These are phyloP conservation scores for Julus scandinavius DNA, from an alignment of 2,888 invertebrate genomes.

Conservation along the genomic window DNA sequence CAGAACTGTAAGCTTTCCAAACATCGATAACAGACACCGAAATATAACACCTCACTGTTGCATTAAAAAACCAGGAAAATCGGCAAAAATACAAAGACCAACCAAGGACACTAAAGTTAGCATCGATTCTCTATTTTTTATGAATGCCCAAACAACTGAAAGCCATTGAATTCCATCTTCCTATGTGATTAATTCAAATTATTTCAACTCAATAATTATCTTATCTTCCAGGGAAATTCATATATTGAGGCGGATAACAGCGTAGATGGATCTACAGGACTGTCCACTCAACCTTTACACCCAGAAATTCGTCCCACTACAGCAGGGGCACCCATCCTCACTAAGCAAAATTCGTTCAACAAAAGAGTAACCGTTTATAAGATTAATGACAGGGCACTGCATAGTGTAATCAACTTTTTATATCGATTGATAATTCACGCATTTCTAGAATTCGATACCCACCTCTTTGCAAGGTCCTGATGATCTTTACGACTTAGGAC, in stretches of 20 bases:
- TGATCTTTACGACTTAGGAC: conserved; percentile 43
- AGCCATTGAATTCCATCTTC: too few species aligned
- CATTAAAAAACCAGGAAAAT: conserved; percentile 43
- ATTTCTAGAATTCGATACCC: conserved; percentile 39
- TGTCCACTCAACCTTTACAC: background rate
- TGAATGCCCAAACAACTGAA: too few species aligned
- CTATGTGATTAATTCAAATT: background rate
- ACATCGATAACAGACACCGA: conserved; percentile 50
- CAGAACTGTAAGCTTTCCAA: conserved; percentile 53
- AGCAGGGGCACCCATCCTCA: background rate
- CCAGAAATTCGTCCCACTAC: conserved; percentile 49
- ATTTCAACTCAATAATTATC: background rate
- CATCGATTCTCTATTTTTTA: background rate
- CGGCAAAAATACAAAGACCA: conserved; percentile 42
- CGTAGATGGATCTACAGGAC: background rate
- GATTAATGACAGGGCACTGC: background rate
- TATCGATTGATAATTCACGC: background rate
- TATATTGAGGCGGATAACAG: background rate
- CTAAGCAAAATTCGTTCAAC: conserved; percentile 37
- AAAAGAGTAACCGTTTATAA: conserved; percentile 12
- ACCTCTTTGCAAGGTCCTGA: conserved; percentile 34
- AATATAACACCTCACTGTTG: conserved; percentile 50
- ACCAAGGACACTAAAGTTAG: background rate
- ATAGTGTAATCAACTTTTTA: too few species aligned
- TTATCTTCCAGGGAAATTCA: conserved; percentile 19